A percentile compares a stretch with the other conserved stretches of the same genome.
These are phyloP conservation scores for Musca domestica DNA, from an alignment of 1,140 invertebrate species.

Conservation along the genomic window DNA sequence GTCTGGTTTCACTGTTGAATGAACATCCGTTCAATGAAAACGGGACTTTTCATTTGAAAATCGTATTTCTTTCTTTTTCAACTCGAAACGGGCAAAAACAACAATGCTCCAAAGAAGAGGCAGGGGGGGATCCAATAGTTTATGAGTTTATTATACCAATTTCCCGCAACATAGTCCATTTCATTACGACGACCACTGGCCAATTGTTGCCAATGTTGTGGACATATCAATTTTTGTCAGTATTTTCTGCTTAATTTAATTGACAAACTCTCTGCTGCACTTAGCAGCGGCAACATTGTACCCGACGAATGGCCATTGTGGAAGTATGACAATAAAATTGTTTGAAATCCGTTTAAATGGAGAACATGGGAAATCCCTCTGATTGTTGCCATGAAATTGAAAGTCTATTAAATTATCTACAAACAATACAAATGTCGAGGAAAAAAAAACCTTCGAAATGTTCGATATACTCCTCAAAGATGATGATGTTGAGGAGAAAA, in stretches of 20 bases:
- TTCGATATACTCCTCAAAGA: neutral
- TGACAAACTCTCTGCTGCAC: constrained; percentile 11
- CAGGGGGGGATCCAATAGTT: neutral
- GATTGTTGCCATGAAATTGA: constrained; percentile 13
- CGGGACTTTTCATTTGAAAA: neutral
- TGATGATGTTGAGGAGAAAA: neutral
- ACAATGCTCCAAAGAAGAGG: too few relatives aligned
- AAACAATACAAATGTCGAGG: neutral
- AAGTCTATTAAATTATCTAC: constrained; percentile 15
- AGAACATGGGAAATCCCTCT: neutral
- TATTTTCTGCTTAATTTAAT: constrained; percentile 26
- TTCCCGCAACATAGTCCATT: neutral
- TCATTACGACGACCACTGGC: too few relatives aligned
- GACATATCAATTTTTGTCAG: too few relatives aligned
- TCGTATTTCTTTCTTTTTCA: neutral
- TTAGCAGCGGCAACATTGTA: neutral
- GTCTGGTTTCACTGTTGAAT: constrained; percentile 21
- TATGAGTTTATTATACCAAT: constrained; percentile 12
- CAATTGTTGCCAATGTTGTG: too few relatives aligned
- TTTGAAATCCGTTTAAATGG: constrained; percentile 15
- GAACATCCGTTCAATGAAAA: neutral
- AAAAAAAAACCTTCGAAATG: neutral
- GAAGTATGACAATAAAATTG: constrained; percentile 11
- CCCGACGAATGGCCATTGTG: neutral
- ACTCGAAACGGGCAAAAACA: neutral